phyloP scores from a whole-genome alignment of 1,140 invertebrate species.

The Polyergus mexicanus region DNA sequence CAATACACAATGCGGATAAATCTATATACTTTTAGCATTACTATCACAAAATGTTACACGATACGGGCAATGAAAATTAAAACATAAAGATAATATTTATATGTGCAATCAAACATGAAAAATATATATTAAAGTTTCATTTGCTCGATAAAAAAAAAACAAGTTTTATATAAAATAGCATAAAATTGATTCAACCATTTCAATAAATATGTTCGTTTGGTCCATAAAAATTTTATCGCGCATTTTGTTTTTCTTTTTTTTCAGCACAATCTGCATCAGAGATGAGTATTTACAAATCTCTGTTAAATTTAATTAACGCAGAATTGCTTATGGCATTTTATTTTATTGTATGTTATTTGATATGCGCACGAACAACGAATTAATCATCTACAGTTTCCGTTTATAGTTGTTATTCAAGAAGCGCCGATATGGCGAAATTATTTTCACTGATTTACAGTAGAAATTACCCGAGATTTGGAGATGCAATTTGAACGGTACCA shows the following conservation, averaged over 20 bases:
- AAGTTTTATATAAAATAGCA: neutral
- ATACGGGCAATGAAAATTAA: neutral
- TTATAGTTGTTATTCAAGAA: conserved; percentile 46
- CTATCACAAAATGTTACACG: neutral
- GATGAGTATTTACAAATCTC: conserved; percentile 21
- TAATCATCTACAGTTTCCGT: conserved; percentile 44
- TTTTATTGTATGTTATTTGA: conserved; percentile 11
- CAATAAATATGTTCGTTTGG: conserved; percentile 11
- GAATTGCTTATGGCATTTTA: conserved; percentile 48
- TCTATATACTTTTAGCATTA: neutral
- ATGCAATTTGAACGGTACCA: conserved; percentile 45
- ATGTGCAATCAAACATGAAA: neutral
- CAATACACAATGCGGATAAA: neutral
- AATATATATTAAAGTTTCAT: neutral
- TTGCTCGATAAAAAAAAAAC: neutral
- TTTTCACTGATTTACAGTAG: conserved; percentile 52
- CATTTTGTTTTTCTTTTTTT: neutral
- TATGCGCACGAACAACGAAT: conserved; percentile 20
- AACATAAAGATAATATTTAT: neutral
- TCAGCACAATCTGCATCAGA: neutral
- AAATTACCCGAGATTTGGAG: conserved; percentile 35
- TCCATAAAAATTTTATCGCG: conserved; percentile 10
- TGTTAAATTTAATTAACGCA: conserved; percentile 42
- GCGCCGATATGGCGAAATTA: conserved; percentile 12
- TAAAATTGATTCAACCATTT: neutral